Evolutionary conservation across 1,140 invertebrate species (phyloP).

Genomic region (Lasaia peninsularis): DNA sequence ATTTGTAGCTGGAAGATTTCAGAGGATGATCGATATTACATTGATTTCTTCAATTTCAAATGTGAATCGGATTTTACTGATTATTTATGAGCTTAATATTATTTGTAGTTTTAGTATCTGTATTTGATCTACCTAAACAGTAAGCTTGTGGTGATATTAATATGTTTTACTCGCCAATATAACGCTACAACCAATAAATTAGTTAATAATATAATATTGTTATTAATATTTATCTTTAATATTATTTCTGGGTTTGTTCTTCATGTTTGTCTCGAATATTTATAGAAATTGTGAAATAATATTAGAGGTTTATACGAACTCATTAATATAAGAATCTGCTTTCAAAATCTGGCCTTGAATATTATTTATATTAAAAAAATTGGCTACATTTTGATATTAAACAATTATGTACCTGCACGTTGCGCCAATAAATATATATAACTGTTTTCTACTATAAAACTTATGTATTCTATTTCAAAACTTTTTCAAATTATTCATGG

Average conservation of each 20-base stretch:
- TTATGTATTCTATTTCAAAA: constrained; percentile 21
- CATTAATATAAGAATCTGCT: constrained; percentile 46
- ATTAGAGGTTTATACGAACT: constrained; percentile 41
- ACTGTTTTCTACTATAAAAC: constrained; percentile 28
- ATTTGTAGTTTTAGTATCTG: constrained; percentile 44
- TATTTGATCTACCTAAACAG: constrained; percentile 44
- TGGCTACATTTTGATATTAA: constrained; percentile 51
- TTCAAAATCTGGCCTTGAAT: constrained; percentile 52
- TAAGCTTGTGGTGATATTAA: constrained; percentile 56
- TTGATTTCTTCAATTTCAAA: constrained; percentile 7
- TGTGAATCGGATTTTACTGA: constrained; percentile 25
- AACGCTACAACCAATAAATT: constrained; percentile 36
- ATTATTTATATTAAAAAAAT: constrained; percentile 34
- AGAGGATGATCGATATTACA: background rate
- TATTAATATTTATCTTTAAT: constrained; percentile 41
- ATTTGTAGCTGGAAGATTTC: constrained; percentile 4
- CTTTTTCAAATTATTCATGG: constrained; percentile 9
- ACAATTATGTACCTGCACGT: constrained; percentile 65
- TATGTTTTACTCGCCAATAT: constrained; percentile 58
- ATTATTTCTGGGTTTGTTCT: constrained; percentile 47
- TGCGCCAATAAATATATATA: constrained; percentile 53
- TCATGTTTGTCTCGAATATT: constrained; percentile 23
- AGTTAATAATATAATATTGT: constrained; percentile 45
- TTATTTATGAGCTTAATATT: constrained; percentile 55
- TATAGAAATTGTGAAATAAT: constrained; percentile 38